Conservation (phyloP, 2,113 vertebrate genomes). For the Azemiops feae region DNA sequence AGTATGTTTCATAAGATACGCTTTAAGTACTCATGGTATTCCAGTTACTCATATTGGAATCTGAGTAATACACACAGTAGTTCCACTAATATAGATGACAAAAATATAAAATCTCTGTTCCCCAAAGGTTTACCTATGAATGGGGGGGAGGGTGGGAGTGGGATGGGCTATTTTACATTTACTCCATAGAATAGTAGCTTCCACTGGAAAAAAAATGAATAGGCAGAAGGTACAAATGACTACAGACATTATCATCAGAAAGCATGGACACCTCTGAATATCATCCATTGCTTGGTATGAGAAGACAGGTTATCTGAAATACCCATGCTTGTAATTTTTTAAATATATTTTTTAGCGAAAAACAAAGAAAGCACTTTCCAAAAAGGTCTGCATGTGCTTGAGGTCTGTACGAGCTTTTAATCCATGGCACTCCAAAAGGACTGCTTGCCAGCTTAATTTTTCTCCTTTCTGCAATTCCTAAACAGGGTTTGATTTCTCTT, state of each 20-base stretch:
- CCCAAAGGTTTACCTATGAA: neutral
- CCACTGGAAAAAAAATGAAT: neutral
- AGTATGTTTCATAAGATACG: neutral
- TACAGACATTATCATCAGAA: neutral
- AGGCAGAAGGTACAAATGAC: neutral
- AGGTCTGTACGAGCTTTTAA: neutral
- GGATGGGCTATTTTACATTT: neutral
- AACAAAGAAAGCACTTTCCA: neutral
- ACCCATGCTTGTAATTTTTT: neutral
- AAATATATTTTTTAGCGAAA: neutral
- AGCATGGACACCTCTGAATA: neutral
- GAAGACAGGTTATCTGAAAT: neutral
- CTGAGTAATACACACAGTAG: neutral
- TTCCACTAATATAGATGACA: neutral
- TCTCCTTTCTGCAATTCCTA: neutral
- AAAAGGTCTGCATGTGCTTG: neutral
- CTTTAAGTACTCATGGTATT: neutral
- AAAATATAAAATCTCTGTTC: neutral
- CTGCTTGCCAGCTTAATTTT: neutral
- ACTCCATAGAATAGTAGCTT: neutral
- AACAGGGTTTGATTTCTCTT: neutral
- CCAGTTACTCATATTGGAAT: neutral
- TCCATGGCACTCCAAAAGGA: neutral
- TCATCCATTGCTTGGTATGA: neutral
- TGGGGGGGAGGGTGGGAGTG: neutral